phyloP scores from a whole-genome alignment of 2,113 vertebrate genomes.

The Zapornia atra region DNA sequence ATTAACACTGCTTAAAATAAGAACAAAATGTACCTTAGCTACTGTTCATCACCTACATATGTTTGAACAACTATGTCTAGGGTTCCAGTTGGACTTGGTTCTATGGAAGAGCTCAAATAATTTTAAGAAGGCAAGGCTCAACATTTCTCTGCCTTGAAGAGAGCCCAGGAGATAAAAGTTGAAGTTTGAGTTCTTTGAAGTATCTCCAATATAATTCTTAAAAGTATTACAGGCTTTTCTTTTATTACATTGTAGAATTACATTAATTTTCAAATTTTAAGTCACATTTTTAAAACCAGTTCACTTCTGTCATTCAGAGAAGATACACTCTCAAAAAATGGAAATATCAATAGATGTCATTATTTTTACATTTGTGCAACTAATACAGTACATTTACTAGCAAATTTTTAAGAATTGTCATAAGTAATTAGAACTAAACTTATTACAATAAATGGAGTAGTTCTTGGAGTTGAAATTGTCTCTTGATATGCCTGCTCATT shows the following conservation, averaged over 20 bases:
- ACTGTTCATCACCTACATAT: neutral
- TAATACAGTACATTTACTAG: neutral
- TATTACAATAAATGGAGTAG: neutral
- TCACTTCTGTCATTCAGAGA: neutral
- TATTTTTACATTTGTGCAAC: neutral
- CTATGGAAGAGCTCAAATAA: neutral
- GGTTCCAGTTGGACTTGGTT: neutral
- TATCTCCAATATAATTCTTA: neutral
- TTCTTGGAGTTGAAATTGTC: neutral
- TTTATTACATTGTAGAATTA: neutral
- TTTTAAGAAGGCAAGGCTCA: neutral
- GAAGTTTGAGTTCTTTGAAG: neutral
- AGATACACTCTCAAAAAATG: neutral
- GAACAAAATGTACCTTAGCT: neutral
- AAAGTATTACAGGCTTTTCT: neutral
- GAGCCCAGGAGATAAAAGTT: neutral
- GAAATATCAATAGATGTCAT: neutral
- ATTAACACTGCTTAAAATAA: neutral
- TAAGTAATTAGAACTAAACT: neutral
- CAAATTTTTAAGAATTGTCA: neutral
- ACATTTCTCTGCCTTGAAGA: neutral
- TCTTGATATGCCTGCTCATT: neutral
- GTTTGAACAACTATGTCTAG: neutral
- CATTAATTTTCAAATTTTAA: neutral
- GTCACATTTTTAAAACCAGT: neutral